phyloP scores from a whole-genome alignment of 2,113 vertebrate genomes.

The Corapipo altera region DNA sequence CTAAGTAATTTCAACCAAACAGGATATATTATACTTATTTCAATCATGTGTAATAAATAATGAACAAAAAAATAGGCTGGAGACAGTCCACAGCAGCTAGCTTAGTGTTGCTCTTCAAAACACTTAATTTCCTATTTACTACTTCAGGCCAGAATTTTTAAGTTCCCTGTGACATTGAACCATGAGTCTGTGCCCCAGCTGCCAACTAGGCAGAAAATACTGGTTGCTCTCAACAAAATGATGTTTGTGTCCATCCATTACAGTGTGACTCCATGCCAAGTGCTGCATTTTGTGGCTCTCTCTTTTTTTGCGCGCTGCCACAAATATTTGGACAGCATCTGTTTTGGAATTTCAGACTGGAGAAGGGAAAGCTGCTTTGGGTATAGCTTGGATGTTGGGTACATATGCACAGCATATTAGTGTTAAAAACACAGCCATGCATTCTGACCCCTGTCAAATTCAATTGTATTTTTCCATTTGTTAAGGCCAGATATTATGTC shows the following conservation, averaged over 20 bases:
- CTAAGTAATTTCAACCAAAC: background rate
- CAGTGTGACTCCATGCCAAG: background rate
- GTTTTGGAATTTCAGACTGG: background rate
- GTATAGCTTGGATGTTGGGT: background rate
- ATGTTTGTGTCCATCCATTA: background rate
- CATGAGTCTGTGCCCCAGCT: rapidly evolving
- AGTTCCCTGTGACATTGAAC: background rate
- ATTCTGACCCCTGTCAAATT: background rate
- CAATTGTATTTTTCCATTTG: background rate
- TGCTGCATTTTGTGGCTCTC: background rate
- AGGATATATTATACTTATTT: background rate
- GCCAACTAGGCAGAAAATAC: background rate
- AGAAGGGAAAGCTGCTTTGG: background rate
- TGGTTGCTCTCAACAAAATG: background rate
- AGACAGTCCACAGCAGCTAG: background rate
- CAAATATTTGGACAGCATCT: background rate
- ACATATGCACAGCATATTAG: background rate
- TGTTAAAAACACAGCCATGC: background rate
- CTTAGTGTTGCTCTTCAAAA: background rate
- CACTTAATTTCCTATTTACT: background rate
- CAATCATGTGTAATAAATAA: background rate
- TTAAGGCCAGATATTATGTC: slow-evolving; percentile 77
- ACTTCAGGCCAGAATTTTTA: background rate
- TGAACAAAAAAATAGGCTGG: background rate
- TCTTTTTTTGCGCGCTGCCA: background rate